Base-by-base conservation (phyloP, 2,888 invertebrate genomes). In the Amphiduros pacificus region DNA sequence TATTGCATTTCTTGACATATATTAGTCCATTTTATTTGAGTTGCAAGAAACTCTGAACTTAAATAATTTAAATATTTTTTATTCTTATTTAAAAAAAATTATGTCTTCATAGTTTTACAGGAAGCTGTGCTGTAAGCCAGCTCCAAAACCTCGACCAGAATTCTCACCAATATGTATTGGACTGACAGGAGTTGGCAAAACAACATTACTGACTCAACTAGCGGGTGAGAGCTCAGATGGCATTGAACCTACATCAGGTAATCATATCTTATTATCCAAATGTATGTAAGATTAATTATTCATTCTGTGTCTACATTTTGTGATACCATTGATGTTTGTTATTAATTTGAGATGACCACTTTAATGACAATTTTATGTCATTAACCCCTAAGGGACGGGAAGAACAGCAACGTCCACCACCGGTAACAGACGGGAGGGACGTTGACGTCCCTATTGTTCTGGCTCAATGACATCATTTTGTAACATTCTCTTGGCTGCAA, bases 231-330 rank as follows among this genome's bases (percentile, higher is more conserved):
- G 71, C 29, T 63, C 73, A 28, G 75, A 79, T 55, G 73, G 72
- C 40, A 74, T 78, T 51, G 70, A 73, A 60, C 79, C 80, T 55
- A 80, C 80, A 20, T 68, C 77, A 50, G 79, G 79, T 78, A 65
- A 61, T n/a, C n/a, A n/a, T n/a, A n/a, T n/a, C n/a, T n/a, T n/a
- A n/a, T n/a, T n/a, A n/a, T n/a, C n/a, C n/a, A n/a, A n/a, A n/a
- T n/a, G n/a, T n/a, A n/a, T n/a, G n/a, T n/a, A 4, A 44, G n/a
- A 36, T 5, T 20, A 17, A 44, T n/a, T n/a, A 59, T 20, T 52
- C 17, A 28, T 49, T 22, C 14, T 58, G 11, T 29, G 14, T 4
- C 31, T 11, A 27, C 17, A 11, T 58, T 6, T 24, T 14, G 5
- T 29, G 20, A 56, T 56, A n/a, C 6, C 26, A 11, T 53, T 49